Conservation (phyloP, 2,113 vertebrate genomes). For the Austrofundulus limnaeus region DNA sequence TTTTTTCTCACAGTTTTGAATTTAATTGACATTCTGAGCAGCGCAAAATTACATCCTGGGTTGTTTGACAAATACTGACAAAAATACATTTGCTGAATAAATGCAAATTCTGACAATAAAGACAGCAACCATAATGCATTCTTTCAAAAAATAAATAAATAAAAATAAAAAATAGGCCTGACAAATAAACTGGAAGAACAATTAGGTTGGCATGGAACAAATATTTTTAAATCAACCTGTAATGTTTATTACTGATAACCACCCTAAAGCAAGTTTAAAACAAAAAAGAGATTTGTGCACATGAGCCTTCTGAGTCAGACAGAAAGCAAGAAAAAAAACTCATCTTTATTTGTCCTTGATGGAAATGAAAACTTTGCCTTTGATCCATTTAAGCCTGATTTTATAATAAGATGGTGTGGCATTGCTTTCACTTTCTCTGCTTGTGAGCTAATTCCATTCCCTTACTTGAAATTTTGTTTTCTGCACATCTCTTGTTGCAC, state of each 20-base stretch:
- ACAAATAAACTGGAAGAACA: too few relatives aligned
- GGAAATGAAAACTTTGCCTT: slow-evolving; percentile 6
- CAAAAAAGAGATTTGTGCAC: too few relatives aligned
- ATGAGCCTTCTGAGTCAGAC: too few relatives aligned
- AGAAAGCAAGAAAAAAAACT: not conserved
- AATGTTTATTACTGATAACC: too few relatives aligned
- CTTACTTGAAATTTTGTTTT: slow-evolving; percentile 8
- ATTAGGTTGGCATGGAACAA: too few relatives aligned
- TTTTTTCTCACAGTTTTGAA: not conserved
- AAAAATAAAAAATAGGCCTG: too few relatives aligned
- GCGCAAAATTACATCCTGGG: not conserved
- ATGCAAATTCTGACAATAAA: too few relatives aligned
- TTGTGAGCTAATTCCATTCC: slow-evolving; percentile 26
- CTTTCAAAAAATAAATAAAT: too few relatives aligned
- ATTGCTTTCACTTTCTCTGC: not conserved
- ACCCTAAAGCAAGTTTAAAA: too few relatives aligned
- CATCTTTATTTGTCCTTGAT: slow-evolving; percentile 13
- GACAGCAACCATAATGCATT: too few relatives aligned
- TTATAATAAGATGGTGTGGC: slow-evolving; percentile 24
- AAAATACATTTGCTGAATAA: too few relatives aligned
- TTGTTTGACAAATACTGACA: not conserved
- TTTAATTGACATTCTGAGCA: not conserved
- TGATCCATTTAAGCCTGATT: slow-evolving; percentile 9
- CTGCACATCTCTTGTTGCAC: not conserved
- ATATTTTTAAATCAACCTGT: too few relatives aligned